Conservation (phyloP, 2,113 vertebrate genomes). For the Emydocephalus ijimae region DNA sequence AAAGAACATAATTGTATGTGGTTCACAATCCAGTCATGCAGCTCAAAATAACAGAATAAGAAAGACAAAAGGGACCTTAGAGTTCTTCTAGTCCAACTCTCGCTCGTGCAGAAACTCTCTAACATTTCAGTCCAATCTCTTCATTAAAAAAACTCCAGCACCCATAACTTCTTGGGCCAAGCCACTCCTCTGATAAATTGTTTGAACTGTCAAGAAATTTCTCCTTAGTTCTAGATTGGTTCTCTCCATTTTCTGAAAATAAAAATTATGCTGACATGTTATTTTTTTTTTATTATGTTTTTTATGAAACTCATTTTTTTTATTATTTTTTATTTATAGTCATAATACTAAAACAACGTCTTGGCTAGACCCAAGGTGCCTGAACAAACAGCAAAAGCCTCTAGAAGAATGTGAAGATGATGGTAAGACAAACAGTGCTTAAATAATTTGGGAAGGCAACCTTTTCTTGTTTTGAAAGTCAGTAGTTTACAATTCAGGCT, state of each 20-base stretch:
- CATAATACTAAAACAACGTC: slow-evolving; percentile 99
- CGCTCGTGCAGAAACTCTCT: not conserved
- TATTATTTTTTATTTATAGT: slow-evolving; percentile 75
- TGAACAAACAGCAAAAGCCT: slow-evolving; percentile 97
- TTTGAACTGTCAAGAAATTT: not conserved
- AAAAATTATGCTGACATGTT: slow-evolving; percentile 4
- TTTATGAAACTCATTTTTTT: slow-evolving; percentile 57
- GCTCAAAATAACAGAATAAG: not conserved
- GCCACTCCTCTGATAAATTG: not conserved
- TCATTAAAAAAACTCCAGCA: not conserved
- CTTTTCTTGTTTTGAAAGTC: not conserved
- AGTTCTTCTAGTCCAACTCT: not conserved
- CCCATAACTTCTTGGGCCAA: not conserved
- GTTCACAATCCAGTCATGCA: not conserved
- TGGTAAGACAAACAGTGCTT: slow-evolving; percentile 72
- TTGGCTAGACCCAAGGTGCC: slow-evolving; percentile 98
- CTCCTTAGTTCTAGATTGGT: not conserved
- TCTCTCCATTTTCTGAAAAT: slow-evolving; percentile 1
- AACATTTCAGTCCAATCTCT: not conserved
- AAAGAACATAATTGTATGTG: not conserved
- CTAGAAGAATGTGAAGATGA: slow-evolving; percentile 99
- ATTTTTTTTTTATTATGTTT: slow-evolving; percentile 31
- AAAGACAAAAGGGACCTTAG: not conserved
- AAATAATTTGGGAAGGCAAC: not conserved
- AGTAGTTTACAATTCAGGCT: not conserved